A percentile compares a stretch with the other conserved stretches of the same genome.
These are phyloP conservation scores for Dorcus hopei DNA, from an alignment of 2,888 invertebrate species.

Conservation along the genomic window DNA sequence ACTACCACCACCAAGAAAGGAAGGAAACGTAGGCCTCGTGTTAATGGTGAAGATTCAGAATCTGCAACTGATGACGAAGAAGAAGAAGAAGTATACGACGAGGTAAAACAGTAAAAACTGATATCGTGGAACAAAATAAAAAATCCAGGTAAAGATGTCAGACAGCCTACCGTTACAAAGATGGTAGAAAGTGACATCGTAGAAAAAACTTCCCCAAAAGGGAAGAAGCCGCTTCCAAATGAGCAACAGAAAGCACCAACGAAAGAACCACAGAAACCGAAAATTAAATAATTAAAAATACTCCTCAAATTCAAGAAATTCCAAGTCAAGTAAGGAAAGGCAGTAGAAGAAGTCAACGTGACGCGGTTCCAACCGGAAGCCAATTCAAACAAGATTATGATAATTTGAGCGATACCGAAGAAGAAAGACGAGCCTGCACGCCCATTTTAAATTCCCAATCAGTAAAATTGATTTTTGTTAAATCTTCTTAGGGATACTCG, in stretches of 20 bases:
- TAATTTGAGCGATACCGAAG: too few relatives aligned
- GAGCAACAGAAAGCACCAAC: too few relatives aligned
- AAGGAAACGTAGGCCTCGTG: neutral
- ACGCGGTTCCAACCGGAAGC: too few relatives aligned
- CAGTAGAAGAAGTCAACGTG: too few relatives aligned
- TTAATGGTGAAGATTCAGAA: neutral
- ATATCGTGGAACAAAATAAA: slow-evolving; percentile 5
- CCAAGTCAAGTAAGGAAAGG: slow-evolving; percentile 26
- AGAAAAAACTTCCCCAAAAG: too few relatives aligned
- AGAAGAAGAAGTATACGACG: slow-evolving; percentile 3
- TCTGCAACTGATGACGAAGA: slow-evolving; percentile 6
- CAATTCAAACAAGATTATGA: too few relatives aligned
- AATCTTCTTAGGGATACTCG: too few relatives aligned
- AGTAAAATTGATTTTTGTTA: too few relatives aligned
- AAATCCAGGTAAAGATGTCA: too few relatives aligned
- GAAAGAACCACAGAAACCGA: slow-evolving; percentile 15
- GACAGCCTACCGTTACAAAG: neutral
- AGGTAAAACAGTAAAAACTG: slow-evolving; percentile 10
- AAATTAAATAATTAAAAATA: slow-evolving; percentile 3
- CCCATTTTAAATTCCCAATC: too few relatives aligned
- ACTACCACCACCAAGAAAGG: neutral
- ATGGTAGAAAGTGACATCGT: neutral
- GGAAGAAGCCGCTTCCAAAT: too few relatives aligned
- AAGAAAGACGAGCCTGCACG: too few relatives aligned
- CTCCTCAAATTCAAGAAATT: slow-evolving; percentile 25